phyloP scores from a whole-genome alignment of 2,113 vertebrate species.

The Progne subis region DNA sequence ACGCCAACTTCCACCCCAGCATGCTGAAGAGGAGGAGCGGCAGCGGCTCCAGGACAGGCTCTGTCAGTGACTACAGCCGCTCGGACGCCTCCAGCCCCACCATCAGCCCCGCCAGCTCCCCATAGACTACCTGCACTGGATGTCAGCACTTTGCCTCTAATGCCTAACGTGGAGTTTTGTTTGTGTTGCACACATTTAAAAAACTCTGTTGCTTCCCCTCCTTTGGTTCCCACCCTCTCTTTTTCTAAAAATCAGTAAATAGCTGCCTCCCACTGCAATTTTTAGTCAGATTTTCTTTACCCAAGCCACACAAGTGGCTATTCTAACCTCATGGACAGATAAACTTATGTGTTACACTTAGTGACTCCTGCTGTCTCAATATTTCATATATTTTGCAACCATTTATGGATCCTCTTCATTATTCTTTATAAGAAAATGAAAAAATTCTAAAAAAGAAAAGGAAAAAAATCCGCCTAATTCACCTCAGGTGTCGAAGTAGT shows the following conservation, averaged over 20 bases:
- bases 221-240: neutral
- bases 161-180: neutral
- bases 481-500: constrained; percentile 76
- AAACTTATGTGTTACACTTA: neutral
- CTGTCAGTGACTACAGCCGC: constrained; percentile 96
- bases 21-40: constrained; percentile 89
- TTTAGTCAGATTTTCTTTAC: constrained; percentile 9
- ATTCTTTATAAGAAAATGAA: constrained; percentile 56
- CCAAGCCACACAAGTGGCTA: neutral
- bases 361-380: constrained; percentile 42
- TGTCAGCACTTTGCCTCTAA: constrained; percentile 77
- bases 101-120: constrained; percentile 92
- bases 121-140: constrained; percentile 79
- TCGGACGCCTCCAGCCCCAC: constrained; percentile 93
- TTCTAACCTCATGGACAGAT: constrained; percentile 44
- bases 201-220: neutral
- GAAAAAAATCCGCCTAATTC: constrained; percentile 54
- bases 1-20: constrained; percentile 91
- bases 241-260: neutral
- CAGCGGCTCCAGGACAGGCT: constrained; percentile 81
- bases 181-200: constrained; percentile 25
- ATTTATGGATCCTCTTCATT: constrained; percentile 32
- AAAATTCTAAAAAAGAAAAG: neutral
- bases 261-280: constrained; percentile 26
- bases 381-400: constrained; percentile 39